These are phyloP conservation scores for Bombus sibiricus DNA, from an alignment of 1,140 invertebrate genomes.

Conservation along the genomic window DNA sequence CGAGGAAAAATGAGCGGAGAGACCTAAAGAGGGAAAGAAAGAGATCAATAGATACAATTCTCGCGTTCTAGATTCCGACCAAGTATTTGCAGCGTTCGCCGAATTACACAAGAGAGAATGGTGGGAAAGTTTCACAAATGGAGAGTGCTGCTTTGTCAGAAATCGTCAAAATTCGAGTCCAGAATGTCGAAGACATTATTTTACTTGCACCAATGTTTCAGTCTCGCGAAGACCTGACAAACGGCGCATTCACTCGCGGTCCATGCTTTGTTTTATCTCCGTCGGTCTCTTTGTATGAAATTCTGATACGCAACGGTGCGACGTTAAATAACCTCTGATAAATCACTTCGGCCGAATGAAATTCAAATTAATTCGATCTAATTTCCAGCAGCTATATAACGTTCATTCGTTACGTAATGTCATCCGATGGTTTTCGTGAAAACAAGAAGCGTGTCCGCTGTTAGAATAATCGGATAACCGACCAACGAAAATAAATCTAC, in stretches of 20 bases:
- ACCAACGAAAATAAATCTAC: neutral
- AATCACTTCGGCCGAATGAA: too few relatives aligned
- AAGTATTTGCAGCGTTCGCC: conserved; percentile 35
- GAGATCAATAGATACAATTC: conserved; percentile 55
- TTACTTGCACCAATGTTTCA: neutral
- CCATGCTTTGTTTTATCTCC: too few relatives aligned
- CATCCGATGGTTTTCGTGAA: neutral
- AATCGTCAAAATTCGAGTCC: neutral
- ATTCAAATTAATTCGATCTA: neutral
- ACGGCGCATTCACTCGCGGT: too few relatives aligned
- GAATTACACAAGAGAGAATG: conserved; percentile 38
- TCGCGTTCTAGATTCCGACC: conserved; percentile 48
- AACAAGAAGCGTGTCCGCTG: neutral
- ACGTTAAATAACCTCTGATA: too few relatives aligned
- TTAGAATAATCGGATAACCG: neutral
- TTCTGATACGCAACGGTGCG: too few relatives aligned
- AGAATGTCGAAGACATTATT: neutral
- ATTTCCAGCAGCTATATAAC: neutral
- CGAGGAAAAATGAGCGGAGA: neutral
- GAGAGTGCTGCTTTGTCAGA: neutral
- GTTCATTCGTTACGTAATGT: neutral
- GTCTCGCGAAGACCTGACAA: too few relatives aligned
- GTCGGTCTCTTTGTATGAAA: too few relatives aligned
- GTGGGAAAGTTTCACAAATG: neutral
- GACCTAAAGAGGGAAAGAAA: neutral